Evolutionary conservation across 1,140 invertebrate species (phyloP).

Genomic region (Popillia japonica): DNA sequence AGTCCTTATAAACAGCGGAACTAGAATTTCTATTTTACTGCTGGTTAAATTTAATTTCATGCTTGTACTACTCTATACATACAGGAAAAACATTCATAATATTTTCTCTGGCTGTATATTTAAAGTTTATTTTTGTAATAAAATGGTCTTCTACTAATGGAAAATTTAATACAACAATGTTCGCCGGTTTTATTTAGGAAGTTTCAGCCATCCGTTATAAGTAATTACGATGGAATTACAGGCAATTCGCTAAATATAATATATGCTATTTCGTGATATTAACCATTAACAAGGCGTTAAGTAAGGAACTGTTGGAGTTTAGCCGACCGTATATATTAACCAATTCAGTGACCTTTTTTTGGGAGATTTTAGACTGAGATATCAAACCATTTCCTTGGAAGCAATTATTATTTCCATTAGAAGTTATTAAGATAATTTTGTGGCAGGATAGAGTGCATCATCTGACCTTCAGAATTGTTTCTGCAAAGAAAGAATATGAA

Average conservation of each 20-base stretch:
- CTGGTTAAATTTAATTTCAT: not conserved
- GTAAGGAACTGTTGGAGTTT: not conserved
- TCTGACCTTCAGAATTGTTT: too few species aligned
- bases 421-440: not conserved
- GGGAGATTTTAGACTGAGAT: not conserved
- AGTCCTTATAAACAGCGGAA: not conserved
- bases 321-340: not conserved
- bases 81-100: not conserved
- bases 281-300: not conserved
- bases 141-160: too few species aligned
- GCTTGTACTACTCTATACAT: not conserved
- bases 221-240: not conserved
- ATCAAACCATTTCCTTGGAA: not conserved
- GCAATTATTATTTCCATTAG: not conserved
- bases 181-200: not conserved
- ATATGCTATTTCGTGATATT: slow-evolving; percentile 5
- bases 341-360: not conserved
- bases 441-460: too few species aligned
- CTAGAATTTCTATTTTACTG: not conserved
- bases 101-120: too few species aligned
- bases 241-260: slow-evolving; percentile 11
- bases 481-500: too few species aligned
- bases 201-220: not conserved
- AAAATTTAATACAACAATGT: too few species aligned
- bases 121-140: too few species aligned